phyloP scores from a whole-genome alignment of 2,113 vertebrate genomes.

The Terrapene triunguis region DNA sequence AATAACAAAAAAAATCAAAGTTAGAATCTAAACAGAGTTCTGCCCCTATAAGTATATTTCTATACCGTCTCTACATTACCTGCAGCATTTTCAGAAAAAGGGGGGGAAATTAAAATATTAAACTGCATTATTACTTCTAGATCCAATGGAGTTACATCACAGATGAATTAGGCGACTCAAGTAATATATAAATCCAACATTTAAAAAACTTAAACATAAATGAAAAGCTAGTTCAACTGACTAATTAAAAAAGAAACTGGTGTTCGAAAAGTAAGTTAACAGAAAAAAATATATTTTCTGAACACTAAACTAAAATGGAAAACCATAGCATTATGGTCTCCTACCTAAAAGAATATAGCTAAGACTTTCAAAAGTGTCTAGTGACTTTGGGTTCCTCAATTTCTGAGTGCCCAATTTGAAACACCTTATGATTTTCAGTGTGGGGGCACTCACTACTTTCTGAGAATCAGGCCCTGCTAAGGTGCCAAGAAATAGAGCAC shows the following conservation, averaged over 20 bases:
- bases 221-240: background rate
- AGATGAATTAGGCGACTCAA: background rate
- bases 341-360: background rate
- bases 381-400: accelerated
- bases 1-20: background rate
- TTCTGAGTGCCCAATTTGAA: background rate
- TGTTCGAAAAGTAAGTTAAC: background rate
- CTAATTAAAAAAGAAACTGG: background rate
- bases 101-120: background rate
- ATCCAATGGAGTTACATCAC: background rate
- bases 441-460: accelerated
- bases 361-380: background rate
- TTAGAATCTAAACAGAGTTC: background rate
- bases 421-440: background rate
- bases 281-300: background rate
- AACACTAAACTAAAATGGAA: background rate
- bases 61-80: background rate
- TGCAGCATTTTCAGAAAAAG: background rate
- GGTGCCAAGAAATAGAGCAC: background rate
- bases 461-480: background rate
- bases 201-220: background rate
- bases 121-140: background rate
- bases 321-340: background rate
- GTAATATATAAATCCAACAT: background rate
- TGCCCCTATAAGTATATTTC: background rate